Evolutionary conservation across 2,797 vertebrate species (phyloP), one percentile per base, ranked within the genome.

Genomic region (Cynodonichthys magdalenae): DNA sequence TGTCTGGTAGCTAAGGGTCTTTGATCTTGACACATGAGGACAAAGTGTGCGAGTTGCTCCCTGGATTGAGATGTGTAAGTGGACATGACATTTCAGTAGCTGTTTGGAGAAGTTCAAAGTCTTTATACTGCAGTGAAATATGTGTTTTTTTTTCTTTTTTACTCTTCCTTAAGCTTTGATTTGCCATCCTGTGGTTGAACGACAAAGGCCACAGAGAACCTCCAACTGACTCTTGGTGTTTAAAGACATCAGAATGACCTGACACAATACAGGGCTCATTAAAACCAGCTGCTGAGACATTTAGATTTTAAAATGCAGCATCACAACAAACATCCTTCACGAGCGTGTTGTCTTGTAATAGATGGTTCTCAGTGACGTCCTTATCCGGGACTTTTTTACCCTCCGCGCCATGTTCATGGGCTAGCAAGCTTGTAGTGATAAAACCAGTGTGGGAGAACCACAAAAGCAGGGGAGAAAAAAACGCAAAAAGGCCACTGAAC

Each of bases 21-120:
- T 77, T 77, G 73, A 74, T 79, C 59, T 72, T 41, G 27, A 60
- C 59, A 48, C 41, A 53, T 14, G 44, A 71, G 64, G 77, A 63
- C 61, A 75, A 66, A 64, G 45, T 39, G 24, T 28, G 50, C 14
- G 39, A 58, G 51, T 39, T 55, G 46, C 56, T 47, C 52, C 36
- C 42, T 55, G 45, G 55, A 63, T 58, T 28, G 28, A 74, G 56
- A 50, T 49, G 15, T 70, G 59, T 65, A 59, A 72, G 53, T 63
- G 53, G 61, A 72, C 54, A 11, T 50, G 51, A 42, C 73, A 55
- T 69, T 73, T 42, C 55, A 36, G 46, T 31, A 49, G 19, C 42
- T 55, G 44, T 48, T 56, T 39, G 19, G 59, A 60, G 63, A 68
- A 27, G 28, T 72, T 68, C 42, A 67, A 74, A 73, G 55, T 52